phyloP scores from a whole-genome alignment of 2,888 invertebrate species.

The Thysanoteuthis rhombus region DNA sequence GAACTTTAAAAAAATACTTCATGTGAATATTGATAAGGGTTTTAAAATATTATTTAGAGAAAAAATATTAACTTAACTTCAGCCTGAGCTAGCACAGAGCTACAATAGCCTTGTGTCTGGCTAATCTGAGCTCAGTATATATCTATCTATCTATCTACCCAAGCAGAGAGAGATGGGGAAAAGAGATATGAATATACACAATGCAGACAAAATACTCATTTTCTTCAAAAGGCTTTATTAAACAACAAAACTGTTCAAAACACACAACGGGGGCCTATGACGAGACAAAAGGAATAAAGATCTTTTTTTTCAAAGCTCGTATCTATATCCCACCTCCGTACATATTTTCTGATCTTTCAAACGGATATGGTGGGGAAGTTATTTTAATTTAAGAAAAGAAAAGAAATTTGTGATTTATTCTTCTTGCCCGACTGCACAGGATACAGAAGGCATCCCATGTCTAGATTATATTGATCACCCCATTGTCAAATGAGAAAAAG shows the following conservation, averaged over 20 bases:
- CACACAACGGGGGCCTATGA: background rate
- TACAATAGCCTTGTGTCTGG: too few species aligned
- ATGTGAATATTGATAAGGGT: too few species aligned
- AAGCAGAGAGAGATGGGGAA: too few species aligned
- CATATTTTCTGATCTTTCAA: background rate
- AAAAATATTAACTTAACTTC: too few species aligned
- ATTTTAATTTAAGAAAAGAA: background rate
- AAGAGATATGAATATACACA: background rate
- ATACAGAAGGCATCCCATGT: background rate
- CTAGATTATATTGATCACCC: background rate
- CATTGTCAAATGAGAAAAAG: background rate
- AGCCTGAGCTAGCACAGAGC: too few species aligned
- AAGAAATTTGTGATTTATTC: background rate
- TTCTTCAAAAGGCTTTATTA: background rate
- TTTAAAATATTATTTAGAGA: too few species aligned
- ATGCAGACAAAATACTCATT: background rate
- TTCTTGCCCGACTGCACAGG: background rate
- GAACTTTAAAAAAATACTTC: too few species aligned
- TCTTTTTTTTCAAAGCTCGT: background rate
- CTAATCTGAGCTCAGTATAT: too few species aligned
- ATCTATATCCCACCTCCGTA: background rate
- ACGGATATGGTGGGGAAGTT: background rate
- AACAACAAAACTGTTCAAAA: background rate
- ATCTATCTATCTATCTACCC: too few species aligned
- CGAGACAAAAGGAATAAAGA: background rate